A percentile compares a stretch with the other conserved stretches of the same genome.
Conservation (phyloP, 23 tunicate genomes). For the Phallusia fumigata region DNA sequence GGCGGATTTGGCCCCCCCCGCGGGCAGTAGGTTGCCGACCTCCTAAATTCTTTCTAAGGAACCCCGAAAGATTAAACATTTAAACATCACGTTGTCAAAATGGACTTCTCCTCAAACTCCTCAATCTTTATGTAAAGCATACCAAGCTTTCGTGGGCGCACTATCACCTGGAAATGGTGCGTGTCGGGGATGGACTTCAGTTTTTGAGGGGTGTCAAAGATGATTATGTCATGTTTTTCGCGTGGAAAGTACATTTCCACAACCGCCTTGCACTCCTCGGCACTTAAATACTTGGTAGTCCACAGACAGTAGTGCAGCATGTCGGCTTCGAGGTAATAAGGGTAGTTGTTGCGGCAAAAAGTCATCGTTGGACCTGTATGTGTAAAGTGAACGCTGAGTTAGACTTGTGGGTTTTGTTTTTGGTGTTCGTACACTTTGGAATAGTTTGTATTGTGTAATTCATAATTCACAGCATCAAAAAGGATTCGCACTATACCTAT, state of each 20-base stretch:
- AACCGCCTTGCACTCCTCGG: neutral
- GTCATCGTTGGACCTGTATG: neutral
- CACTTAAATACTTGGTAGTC: constrained; percentile 1
- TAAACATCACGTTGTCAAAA: neutral
- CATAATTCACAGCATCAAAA: no score
- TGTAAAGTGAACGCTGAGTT: no score
- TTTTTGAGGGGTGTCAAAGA: constrained; percentile 18
- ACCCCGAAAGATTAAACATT: no score
- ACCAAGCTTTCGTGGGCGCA: neutral
- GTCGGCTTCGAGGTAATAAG: neutral
- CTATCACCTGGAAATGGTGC: constrained; percentile 24
- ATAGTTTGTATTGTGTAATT: no score
- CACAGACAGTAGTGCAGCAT: neutral
- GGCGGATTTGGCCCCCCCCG: no score
- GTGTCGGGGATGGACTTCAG: constrained; percentile 20
- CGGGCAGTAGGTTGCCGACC: no score
- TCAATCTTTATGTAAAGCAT: neutral
- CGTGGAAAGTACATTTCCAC: constrained; percentile 6
- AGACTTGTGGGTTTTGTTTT: no score
- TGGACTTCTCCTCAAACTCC: neutral
- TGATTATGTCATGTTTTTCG: constrained; percentile 8
- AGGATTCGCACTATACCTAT: no score
- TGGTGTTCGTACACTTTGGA: no score
- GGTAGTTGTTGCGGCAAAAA: neutral
- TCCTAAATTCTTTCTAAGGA: no score